Evolutionary conservation across 2,113 vertebrate genomes (phyloP).

Genomic region (Chloropsis cyanopogon): DNA sequence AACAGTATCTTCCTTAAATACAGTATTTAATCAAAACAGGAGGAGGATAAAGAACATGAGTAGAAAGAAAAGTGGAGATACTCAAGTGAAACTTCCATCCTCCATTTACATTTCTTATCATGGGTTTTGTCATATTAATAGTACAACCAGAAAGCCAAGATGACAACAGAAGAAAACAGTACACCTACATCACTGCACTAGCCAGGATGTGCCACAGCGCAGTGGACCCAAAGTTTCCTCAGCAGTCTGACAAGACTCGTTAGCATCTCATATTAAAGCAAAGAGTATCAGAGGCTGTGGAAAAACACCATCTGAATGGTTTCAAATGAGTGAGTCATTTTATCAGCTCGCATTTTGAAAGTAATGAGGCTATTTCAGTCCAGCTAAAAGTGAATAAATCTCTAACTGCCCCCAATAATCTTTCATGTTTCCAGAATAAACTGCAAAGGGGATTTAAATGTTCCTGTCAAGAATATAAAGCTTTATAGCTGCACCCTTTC

Average conservation of each 20-base stretch:
- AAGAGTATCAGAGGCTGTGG: background rate
- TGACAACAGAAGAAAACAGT: background rate
- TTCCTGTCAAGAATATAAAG: background rate
- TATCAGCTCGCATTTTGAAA: conserved; percentile 18
- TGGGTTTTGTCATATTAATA: background rate
- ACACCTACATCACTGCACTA: accelerated
- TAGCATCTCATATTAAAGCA: background rate
- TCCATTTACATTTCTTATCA: background rate
- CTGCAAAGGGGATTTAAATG: background rate
- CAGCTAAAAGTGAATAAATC: background rate
- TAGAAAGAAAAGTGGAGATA: background rate
- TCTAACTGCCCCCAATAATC: background rate
- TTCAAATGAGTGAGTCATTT: conserved; percentile 15
- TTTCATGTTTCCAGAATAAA: background rate
- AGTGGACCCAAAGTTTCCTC: background rate
- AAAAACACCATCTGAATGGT: conserved; percentile 9
- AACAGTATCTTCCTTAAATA: background rate
- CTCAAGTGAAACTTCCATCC: background rate
- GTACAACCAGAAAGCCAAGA: background rate
- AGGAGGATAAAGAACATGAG: background rate
- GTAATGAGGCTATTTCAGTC: conserved; percentile 41
- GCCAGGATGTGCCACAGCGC: background rate
- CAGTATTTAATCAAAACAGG: background rate
- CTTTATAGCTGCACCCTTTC: background rate
- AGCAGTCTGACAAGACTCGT: background rate